Percentiles rank a stretch among this genome's conserved stretches.
Conservation (phyloP, 2,797 vertebrate species). For the Tauraco hartlaubi region DNA sequence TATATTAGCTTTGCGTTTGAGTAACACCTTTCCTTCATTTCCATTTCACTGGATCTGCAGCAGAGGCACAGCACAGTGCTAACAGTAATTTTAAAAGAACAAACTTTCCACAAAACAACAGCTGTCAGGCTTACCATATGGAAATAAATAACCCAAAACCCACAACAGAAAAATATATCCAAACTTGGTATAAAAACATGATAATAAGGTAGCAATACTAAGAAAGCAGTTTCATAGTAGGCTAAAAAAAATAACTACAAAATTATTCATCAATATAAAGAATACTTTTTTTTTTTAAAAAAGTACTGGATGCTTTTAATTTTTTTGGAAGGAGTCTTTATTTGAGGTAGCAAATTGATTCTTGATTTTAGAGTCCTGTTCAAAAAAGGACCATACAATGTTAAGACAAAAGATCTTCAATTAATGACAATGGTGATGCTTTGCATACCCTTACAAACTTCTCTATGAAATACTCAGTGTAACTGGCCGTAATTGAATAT, state of each 20-base stretch:
- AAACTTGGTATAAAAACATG: background rate
- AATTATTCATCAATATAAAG: background rate
- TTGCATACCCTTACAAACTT: background rate
- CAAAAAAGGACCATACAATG: background rate
- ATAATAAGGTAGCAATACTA: background rate
- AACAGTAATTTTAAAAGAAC: background rate
- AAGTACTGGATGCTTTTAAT: background rate
- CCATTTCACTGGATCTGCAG: background rate
- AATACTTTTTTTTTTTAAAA: background rate
- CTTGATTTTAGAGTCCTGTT: background rate
- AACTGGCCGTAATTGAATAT: slow-evolving; percentile 28
- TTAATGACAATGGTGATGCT: background rate
- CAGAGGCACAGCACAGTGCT: background rate
- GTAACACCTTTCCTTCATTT: background rate
- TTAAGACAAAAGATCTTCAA: background rate
- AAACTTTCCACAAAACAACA: background rate
- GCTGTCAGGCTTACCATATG: background rate
- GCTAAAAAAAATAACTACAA: background rate
- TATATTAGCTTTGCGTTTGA: background rate
- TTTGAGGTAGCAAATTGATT: background rate
- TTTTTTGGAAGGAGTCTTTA: background rate
- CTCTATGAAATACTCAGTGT: background rate
- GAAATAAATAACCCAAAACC: background rate
- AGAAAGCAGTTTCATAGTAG: background rate
- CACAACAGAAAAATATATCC: background rate